Percentiles rank a stretch among this genome's conserved stretches.
Evolutionary conservation across 37 sponge, comb jelly and placozoan species (phyloP).

Genomic region (Agelas oroides): DNA sequence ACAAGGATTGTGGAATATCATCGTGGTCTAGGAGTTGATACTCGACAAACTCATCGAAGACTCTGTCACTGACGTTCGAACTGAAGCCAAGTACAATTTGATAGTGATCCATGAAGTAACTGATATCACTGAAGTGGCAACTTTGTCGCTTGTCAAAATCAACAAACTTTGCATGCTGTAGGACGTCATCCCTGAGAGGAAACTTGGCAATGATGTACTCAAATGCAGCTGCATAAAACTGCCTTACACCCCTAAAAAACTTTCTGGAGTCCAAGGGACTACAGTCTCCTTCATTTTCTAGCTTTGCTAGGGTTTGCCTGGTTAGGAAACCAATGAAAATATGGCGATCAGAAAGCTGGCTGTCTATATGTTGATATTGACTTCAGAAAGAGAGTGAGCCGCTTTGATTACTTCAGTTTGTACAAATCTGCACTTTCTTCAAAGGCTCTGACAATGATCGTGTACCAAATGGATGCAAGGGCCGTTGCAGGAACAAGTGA

Average conservation of each 20-base stretch:
- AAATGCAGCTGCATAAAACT: constrained; percentile 36
- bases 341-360: constrained; percentile 20
- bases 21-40: constrained; percentile 41
- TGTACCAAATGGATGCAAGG: too few relatives aligned
- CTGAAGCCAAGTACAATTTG: not conserved
- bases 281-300: constrained; percentile 39
- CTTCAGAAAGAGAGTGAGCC: not conserved
- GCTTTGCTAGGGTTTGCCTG: constrained; percentile 7
- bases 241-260: constrained; percentile 54
- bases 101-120: constrained; percentile 32
- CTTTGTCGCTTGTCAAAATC: constrained; percentile 37
- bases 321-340: constrained; percentile 43
- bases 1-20: constrained; percentile 49
- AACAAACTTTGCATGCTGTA: constrained; percentile 55
- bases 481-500: constrained; percentile 19
- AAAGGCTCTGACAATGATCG: not conserved
- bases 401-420: constrained; percentile 11
- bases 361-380: constrained; percentile 17
- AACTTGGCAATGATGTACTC: constrained; percentile 20
- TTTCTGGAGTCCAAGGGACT: not conserved
- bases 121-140: constrained; percentile 23
- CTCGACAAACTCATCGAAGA: constrained; percentile 42
- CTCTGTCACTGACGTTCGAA: not conserved
- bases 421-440: constrained; percentile 40
- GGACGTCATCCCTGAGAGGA: constrained; percentile 58